phyloP scores from a whole-genome alignment of 23 tunicate genomes.

The Phallusia fumigata region DNA sequence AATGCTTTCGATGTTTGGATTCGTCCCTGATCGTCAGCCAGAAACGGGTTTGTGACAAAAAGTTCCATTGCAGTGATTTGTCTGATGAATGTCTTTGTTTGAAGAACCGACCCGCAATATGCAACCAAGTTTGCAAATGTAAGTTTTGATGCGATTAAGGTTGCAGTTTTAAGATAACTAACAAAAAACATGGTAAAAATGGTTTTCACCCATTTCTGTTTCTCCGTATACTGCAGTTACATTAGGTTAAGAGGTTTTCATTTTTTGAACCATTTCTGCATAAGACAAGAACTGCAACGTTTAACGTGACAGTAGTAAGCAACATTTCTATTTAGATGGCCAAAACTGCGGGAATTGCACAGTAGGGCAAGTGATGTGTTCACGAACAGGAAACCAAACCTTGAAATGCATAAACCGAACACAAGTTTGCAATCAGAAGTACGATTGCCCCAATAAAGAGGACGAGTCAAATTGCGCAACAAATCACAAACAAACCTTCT shows the following conservation, averaged over 20 bases:
- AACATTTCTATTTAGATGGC: slow-evolving; percentile 5
- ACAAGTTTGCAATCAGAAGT: too few relatives aligned
- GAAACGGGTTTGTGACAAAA: slow-evolving; percentile 43
- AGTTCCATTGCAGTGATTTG: slow-evolving; percentile 51
- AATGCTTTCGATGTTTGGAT: slow-evolving; percentile 73
- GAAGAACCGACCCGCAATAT: slow-evolving; percentile 20
- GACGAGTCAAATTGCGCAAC: slow-evolving; percentile 41
- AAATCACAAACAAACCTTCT: slow-evolving; percentile 3
- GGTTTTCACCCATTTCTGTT: too few relatives aligned
- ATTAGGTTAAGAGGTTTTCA: too few relatives aligned
- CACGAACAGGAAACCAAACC: background rate
- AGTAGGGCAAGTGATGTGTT: slow-evolving; percentile 45
- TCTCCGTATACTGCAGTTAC: too few relatives aligned
- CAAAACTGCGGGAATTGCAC: slow-evolving; percentile 26
- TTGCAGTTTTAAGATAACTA: too few relatives aligned
- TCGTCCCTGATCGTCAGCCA: slow-evolving; percentile 20
- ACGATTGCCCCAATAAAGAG: too few relatives aligned
- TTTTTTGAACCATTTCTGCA: too few relatives aligned
- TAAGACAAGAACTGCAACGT: too few relatives aligned
- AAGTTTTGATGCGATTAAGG: too few relatives aligned
- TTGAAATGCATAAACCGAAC: slow-evolving; percentile 29
- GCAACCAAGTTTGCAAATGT: slow-evolving; percentile 61
- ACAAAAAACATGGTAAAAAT: too few relatives aligned
- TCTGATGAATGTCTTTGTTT: slow-evolving; percentile 78
- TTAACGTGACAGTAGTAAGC: too few relatives aligned